Conservation (phyloP, 2,888 invertebrate genomes). For the Lasius platythorax region DNA sequence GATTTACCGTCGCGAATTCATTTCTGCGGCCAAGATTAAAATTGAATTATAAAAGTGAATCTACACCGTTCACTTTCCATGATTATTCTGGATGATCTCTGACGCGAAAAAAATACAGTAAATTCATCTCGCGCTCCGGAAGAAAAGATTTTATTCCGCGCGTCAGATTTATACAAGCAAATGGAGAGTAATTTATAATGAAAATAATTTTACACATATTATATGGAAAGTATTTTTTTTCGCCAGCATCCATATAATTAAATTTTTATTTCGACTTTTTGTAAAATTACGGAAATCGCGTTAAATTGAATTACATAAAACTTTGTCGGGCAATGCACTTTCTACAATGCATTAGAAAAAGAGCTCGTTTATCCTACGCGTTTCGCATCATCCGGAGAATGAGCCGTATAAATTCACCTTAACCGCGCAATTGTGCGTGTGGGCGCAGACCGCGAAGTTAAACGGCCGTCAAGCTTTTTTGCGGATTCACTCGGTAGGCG, state of each 20-base stretch:
- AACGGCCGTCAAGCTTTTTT: slow-evolving; percentile 40
- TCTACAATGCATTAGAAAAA: background rate
- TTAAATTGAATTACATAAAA: background rate
- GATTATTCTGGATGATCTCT: background rate
- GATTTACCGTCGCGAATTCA: slow-evolving; percentile 74
- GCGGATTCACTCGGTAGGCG: slow-evolving; percentile 36
- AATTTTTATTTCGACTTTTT: background rate
- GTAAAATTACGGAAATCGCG: background rate
- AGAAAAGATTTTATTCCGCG: slow-evolving; percentile 1
- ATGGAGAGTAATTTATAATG: background rate
- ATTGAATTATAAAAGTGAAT: slow-evolving; percentile 56
- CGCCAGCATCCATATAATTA: background rate
- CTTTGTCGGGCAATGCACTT: background rate
- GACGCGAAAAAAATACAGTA: background rate
- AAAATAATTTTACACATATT: background rate
- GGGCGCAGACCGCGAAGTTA: slow-evolving; percentile 38
- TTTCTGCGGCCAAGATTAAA: slow-evolving; percentile 52
- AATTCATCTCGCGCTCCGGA: background rate
- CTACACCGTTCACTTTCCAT: slow-evolving; percentile 18
- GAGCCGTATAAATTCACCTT: slow-evolving; percentile 46
- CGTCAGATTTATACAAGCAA: background rate
- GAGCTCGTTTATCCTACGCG: slow-evolving; percentile 3
- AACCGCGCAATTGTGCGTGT: slow-evolving; percentile 34
- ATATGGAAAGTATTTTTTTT: background rate
- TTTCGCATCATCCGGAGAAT: slow-evolving; percentile 5